Conservation (phyloP, 2,888 invertebrate genomes). For the Criorhina ranunculi region DNA sequence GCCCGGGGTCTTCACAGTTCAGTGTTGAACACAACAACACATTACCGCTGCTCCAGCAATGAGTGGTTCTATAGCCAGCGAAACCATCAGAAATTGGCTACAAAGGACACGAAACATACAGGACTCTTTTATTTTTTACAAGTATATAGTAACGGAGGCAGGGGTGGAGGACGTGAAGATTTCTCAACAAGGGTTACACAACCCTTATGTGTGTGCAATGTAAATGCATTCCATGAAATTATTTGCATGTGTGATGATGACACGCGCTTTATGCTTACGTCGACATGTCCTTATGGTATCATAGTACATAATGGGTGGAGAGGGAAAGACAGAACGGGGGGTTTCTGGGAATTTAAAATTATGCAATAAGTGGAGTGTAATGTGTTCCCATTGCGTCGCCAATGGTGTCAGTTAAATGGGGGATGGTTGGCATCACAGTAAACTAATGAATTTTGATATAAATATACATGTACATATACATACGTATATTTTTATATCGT, state of each 20-base stretch:
- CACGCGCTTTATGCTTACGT: slow-evolving; percentile 58
- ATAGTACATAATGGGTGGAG: background rate
- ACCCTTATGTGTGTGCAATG: slow-evolving; percentile 17
- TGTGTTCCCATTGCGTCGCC: slow-evolving; percentile 39
- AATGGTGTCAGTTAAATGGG: slow-evolving; percentile 31
- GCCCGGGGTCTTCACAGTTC: slow-evolving; percentile 18
- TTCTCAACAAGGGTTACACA: slow-evolving; percentile 43
- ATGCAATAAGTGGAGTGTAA: slow-evolving; percentile 68
- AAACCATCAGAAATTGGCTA: slow-evolving; percentile 32
- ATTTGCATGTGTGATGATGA: slow-evolving; percentile 74
- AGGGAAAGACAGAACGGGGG: slow-evolving; percentile 11
- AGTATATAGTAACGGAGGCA: too few relatives aligned
- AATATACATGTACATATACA: too few relatives aligned
- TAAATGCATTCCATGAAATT: slow-evolving; percentile 50
- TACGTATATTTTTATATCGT: background rate
- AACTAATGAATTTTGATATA: slow-evolving; percentile 49
- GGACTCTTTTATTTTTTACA: background rate
- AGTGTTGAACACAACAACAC: slow-evolving; percentile 20
- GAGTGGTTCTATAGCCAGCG: slow-evolving; percentile 28
- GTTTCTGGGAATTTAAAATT: slow-evolving; percentile 64
- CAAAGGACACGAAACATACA: slow-evolving; percentile 16
- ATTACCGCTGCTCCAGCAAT: background rate
- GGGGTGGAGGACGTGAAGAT: background rate
- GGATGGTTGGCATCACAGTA: background rate
- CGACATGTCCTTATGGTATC: slow-evolving; percentile 24